Percentiles rank a stretch among this genome's conserved stretches.
Evolutionary conservation across 1,140 invertebrate species (phyloP).

Genomic region (Eurosta solidaginis): DNA sequence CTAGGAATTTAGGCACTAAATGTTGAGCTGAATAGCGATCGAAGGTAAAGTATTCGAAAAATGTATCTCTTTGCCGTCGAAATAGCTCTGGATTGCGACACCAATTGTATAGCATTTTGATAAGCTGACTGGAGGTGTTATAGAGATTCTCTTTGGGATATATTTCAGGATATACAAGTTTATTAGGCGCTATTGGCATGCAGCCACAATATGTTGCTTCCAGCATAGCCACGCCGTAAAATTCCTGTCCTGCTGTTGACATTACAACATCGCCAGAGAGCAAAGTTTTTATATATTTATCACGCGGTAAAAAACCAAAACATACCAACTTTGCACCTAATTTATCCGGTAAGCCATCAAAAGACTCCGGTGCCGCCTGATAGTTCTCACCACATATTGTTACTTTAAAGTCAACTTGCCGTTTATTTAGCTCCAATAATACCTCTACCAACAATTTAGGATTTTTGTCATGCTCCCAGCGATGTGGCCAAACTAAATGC

Average conservation of each 20-base stretch:
- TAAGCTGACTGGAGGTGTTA: conserved; percentile 63
- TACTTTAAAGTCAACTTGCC: conserved; percentile 65
- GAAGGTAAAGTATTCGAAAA: conserved; percentile 52
- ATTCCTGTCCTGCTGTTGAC: conserved; percentile 76
- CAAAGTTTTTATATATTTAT: conserved; percentile 67
- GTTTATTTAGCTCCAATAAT: conserved; percentile 63
- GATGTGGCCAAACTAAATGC: conserved; percentile 77
- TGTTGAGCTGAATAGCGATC: conserved; percentile 47
- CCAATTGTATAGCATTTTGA: conserved; percentile 62
- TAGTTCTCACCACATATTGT: conserved; percentile 63
- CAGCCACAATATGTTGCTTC: conserved; percentile 72
- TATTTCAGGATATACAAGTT: conserved; percentile 76
- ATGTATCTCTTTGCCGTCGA: conserved; percentile 48
- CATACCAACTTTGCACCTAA: conserved; percentile 64
- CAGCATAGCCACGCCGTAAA: conserved; percentile 78
- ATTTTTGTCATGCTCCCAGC: conserved; percentile 82
- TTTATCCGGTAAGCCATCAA: conserved; percentile 62
- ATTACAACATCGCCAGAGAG: conserved; percentile 67
- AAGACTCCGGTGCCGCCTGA: conserved; percentile 62
- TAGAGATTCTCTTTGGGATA: conserved; percentile 72
- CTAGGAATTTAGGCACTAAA: conserved; percentile 50
- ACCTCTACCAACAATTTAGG: conserved; percentile 69
- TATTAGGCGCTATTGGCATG: conserved; percentile 71
- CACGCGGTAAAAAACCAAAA: conserved; percentile 68
- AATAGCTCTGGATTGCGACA: conserved; percentile 56